Conservation (phyloP, 2,797 vertebrate species). For the Neosalanx taihuensis region DNA sequence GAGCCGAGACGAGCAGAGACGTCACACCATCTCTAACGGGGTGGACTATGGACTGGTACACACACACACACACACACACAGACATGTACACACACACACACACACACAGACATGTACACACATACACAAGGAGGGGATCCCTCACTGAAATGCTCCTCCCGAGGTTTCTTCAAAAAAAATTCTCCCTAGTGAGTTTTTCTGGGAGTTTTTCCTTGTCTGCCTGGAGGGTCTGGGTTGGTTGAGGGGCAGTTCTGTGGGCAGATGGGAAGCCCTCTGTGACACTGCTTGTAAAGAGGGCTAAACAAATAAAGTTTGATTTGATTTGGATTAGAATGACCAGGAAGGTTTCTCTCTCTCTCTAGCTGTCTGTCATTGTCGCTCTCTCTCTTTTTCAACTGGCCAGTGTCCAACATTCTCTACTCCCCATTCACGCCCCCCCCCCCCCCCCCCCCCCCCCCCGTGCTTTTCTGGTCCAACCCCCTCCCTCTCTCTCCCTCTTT, state of each 20-base stretch:
- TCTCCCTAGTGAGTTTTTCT: background rate
- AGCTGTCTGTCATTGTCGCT: constrained; percentile 7
- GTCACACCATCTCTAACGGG: constrained; percentile 90
- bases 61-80: constrained; percentile 14
- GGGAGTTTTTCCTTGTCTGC: no score
- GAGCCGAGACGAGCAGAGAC: constrained; percentile 78
- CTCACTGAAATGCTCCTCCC: no score
- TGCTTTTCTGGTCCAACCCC: constrained; percentile 2
- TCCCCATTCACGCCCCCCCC: constrained; percentile 5
- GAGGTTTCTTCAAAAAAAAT: no score
- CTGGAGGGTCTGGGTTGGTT: no score
- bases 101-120: background rate
- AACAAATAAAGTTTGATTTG: no score
- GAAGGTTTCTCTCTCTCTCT: background rate
- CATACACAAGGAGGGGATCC: background rate
- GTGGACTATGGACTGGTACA: constrained; percentile 85
- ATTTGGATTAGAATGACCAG: no score
- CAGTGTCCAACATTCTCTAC: constrained; percentile 48
- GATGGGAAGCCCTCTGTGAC: no score
- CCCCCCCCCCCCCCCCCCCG: constrained; percentile 31
- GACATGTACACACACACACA: constrained; percentile 1
- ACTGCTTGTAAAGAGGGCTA: no score
- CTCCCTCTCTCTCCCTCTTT: constrained; percentile 43
- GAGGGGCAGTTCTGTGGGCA: no score
- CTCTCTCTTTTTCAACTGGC: constrained; percentile 28